A percentile compares a stretch with the other conserved stretches of the same genome.
These are phyloP conservation scores for Phrynosoma platyrhinos DNA, from an alignment of 2,113 vertebrate genomes.

Conservation along the genomic window DNA sequence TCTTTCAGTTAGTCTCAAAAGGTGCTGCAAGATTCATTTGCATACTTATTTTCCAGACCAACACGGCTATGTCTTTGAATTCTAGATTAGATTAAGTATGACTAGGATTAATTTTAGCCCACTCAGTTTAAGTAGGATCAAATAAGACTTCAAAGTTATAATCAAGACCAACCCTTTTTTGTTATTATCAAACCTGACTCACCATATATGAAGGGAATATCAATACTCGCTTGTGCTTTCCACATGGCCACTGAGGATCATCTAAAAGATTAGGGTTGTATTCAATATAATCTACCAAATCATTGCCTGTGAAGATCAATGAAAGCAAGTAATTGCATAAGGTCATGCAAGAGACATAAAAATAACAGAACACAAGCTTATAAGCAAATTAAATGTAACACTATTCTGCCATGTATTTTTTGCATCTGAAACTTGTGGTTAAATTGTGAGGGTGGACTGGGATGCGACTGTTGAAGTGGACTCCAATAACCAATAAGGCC, in stretches of 20 bases:
- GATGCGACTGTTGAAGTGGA: not conserved
- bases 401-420: constrained; percentile 2
- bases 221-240: constrained; percentile 97
- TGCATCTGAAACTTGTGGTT: constrained; percentile 38
- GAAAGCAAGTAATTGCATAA: constrained; percentile 25
- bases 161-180: not conserved
- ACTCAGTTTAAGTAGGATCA: not conserved
- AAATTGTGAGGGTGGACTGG: not conserved
- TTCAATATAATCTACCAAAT: constrained; percentile 89
- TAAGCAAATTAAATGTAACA: constrained; percentile 23
- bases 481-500: constrained; percentile 45
- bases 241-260: constrained; percentile 98
- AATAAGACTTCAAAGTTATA: constrained; percentile 1
- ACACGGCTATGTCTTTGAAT: no score
- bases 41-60: no score
- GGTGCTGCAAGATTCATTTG: no score
- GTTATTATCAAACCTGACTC: constrained; percentile 58
- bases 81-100: no score
- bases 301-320: constrained; percentile 83
- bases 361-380: not conserved
- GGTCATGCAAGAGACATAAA: constrained; percentile 24
- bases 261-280: constrained; percentile 98
- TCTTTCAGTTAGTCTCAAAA: no score
- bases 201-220: constrained; percentile 99
- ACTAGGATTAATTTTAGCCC: not conserved